These are phyloP conservation scores for Chlorops oryzae DNA, from an alignment of 1,140 invertebrate genomes.

Conservation along the genomic window DNA sequence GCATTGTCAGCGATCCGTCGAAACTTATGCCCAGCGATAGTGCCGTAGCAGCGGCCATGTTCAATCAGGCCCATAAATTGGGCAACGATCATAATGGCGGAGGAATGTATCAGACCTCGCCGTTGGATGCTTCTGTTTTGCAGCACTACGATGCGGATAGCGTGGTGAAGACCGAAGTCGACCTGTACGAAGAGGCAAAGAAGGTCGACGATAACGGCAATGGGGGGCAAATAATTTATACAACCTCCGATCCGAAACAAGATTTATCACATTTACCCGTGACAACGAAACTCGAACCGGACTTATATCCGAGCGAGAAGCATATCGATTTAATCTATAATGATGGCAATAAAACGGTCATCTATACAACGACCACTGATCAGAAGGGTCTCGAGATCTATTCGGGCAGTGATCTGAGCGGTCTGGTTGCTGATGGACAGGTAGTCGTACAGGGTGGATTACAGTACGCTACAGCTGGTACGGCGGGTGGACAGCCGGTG, in stretches of 20 bases:
- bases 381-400: constrained; percentile 50
- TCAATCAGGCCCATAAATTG: constrained; percentile 43
- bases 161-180: constrained; percentile 44
- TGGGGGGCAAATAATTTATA: constrained; percentile 44
- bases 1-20: constrained; percentile 46
- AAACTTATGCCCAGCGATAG: constrained; percentile 45
- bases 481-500: constrained; percentile 36
- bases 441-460: constrained; percentile 40
- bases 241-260: constrained; percentile 45
- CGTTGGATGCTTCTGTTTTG: constrained; percentile 39
- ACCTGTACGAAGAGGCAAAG: constrained; percentile 44
- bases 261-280: constrained; percentile 52
- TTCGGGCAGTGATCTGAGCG: constrained; percentile 50
- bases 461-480: constrained; percentile 36
- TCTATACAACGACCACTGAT: constrained; percentile 64
- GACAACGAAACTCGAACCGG: constrained; percentile 38
- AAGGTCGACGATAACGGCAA: constrained; percentile 30
- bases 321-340: constrained; percentile 72
- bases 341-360: constrained; percentile 73
- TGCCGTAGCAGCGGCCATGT: constrained; percentile 44
- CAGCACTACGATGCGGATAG: constrained; percentile 39
- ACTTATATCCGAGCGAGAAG: constrained; percentile 39
- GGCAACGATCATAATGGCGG: constrained; percentile 35
- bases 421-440: constrained; percentile 45
- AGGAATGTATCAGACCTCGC: constrained; percentile 41